Evolutionary conservation across 1,140 invertebrate genomes (phyloP).

Genomic region (Neocloeon triangulifer): DNA sequence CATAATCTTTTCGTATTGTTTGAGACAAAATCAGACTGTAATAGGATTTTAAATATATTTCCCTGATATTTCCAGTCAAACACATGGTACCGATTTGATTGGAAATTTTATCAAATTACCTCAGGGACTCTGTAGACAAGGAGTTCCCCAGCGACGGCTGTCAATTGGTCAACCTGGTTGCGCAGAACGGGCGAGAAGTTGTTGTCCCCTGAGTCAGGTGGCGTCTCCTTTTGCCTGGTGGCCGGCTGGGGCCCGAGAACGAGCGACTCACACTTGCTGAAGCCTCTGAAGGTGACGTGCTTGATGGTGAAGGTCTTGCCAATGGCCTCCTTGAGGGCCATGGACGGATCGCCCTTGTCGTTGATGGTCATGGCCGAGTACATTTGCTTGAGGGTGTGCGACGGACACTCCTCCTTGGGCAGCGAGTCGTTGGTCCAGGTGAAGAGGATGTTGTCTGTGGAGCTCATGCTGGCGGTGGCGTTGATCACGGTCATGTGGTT

Average conservation of each 20-base stretch:
- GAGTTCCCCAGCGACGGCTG: slow-evolving; percentile 52
- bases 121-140: slow-evolving; percentile 56
- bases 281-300: slow-evolving; percentile 30
- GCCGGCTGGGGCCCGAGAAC: background rate
- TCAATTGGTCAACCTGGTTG: slow-evolving; percentile 65
- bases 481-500: slow-evolving; percentile 44
- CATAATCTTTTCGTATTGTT: no score
- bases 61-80: no score
- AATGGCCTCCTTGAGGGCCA: slow-evolving; percentile 26
- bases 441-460: no score
- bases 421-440: slow-evolving; percentile 77
- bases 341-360: slow-evolving; percentile 26
- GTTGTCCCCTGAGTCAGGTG: slow-evolving; percentile 22
- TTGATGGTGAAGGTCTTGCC: slow-evolving; percentile 34
- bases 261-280: slow-evolving; percentile 33
- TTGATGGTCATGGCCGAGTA: slow-evolving; percentile 32
- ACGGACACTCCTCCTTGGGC: slow-evolving; percentile 46
- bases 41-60: no score
- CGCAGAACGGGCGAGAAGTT: slow-evolving; percentile 51
- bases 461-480: no score
- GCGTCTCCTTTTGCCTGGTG: slow-evolving; percentile 9
- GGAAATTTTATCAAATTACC: no score
- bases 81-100: no score
- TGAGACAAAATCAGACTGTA: no score
- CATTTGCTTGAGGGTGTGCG: slow-evolving; percentile 39